Conservation (phyloP, 2,888 invertebrate genomes). For the Drosophila seclusa region DNA sequence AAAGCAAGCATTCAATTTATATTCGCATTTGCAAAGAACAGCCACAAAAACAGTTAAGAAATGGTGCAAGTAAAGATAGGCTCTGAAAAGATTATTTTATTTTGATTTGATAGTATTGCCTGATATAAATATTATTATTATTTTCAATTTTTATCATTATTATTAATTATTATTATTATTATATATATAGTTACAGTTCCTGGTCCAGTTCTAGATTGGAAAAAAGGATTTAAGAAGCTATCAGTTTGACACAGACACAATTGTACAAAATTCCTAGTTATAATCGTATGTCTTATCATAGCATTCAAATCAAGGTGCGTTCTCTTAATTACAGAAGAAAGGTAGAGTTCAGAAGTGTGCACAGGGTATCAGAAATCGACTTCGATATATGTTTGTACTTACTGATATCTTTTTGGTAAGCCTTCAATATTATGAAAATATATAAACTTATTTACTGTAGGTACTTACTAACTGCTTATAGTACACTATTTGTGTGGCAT, state of each 20-base stretch:
- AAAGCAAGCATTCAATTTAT: not conserved
- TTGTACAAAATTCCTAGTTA: not conserved
- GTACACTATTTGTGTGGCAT: not conserved
- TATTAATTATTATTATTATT: not conserved
- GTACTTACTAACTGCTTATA: not conserved
- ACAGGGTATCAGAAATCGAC: not conserved
- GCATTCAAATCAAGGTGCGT: not conserved
- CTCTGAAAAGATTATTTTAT: not conserved
- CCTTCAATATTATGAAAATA: not conserved
- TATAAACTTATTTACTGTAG: not conserved
- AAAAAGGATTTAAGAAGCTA: too few species aligned
- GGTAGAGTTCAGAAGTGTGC: too few species aligned
- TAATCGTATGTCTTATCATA: not conserved
- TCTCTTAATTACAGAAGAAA: not conserved
- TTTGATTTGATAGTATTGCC: not conserved
- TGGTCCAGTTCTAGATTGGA: not conserved
- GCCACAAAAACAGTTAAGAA: not conserved
- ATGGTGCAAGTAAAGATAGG: not conserved
- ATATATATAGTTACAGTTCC: not conserved
- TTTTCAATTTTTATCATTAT: not conserved
- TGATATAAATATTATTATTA: not conserved
- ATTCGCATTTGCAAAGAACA: not conserved
- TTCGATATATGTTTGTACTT: fast-evolving
- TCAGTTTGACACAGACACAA: not conserved
- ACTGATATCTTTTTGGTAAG: not conserved